phyloP scores from a whole-genome alignment of 1,140 invertebrate genomes.

The Agrilus planipennis region DNA sequence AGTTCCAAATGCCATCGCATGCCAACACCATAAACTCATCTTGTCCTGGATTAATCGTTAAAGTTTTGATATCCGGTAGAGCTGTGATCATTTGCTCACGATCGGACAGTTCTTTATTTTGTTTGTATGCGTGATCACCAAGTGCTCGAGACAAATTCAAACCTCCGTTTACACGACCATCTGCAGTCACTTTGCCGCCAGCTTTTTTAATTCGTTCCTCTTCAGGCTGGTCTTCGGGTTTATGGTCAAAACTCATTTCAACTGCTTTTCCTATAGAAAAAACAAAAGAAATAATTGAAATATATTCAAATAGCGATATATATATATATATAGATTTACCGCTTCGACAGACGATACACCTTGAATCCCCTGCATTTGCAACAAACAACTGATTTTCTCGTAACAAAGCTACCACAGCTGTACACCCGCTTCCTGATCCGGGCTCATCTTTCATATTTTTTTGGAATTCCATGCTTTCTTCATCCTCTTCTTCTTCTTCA shows the following conservation, averaged over 20 bases:
- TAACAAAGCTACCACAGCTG: constrained; percentile 85
- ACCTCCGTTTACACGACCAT: constrained; percentile 92
- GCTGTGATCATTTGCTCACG: constrained; percentile 97
- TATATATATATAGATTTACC: constrained; percentile 13
- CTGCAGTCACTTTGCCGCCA: constrained; percentile 81
- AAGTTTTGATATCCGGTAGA: constrained; percentile 74
- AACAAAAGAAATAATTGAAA: not conserved
- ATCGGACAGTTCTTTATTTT: constrained; percentile 58
- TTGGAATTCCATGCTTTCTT: constrained; percentile 37
- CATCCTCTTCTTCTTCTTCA: constrained; percentile 27
- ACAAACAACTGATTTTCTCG: constrained; percentile 63
- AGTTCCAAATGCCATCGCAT: constrained; percentile 99
- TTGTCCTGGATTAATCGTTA: constrained; percentile 54
- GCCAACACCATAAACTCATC: constrained; percentile 94
- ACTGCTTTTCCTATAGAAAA: constrained; percentile 57
- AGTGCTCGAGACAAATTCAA: constrained; percentile 94
- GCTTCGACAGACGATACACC: constrained; percentile 80
- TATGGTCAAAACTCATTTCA: constrained; percentile 92
- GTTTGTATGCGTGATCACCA: constrained; percentile 93
- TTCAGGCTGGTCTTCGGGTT: constrained; percentile 88
- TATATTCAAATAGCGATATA: not conserved
- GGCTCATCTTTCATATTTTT: constrained; percentile 52
- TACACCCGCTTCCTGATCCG: constrained; percentile 88
- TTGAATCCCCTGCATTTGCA: constrained; percentile 88
- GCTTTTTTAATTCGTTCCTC: constrained; percentile 74